Base-by-base conservation (phyloP, 2,113 vertebrate species). In the Hyperopisus bebe region DNA sequence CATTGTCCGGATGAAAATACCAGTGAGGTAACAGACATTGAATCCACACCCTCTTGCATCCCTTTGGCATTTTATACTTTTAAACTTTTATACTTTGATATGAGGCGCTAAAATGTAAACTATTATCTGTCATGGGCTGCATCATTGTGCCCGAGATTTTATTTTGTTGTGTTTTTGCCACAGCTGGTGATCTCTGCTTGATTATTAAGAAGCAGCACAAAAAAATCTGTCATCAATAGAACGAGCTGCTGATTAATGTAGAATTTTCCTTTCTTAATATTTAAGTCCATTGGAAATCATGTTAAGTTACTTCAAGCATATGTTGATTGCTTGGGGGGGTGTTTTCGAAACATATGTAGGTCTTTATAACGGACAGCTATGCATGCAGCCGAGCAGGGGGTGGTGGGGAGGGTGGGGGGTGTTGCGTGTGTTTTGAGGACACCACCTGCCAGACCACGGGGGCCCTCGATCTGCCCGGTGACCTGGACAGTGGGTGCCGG, bases 1-100 rank as follows among this genome's bases (percentile, higher is more conserved):
- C 89, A 88, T 88, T 90, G 91, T 92, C 91, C 92, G 91, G 90
- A 93, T 92, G 89, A 90, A 91, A 91, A 91, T 90, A 90, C 89
- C 90, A 42, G 90, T 91, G 86, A 85, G 47, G 83, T 11, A 7
- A n/a, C 46, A 11, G n/a, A 85, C 82, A 66, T 5, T 35, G 46
- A 19, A 42, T 35, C 80, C 35, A 42, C 10, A 24, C 51, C 48
- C 31, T 55, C 74, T 58, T 7, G 53, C 21, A n/a, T 31, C 21
- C 31, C 17, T 53, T 83, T 55, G 46, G 9, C 39, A 55, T 82
- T 55, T 83, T 53, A 83, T 55, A 44, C 53, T 77, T 74, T 77
- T 77, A 77, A 55, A 55, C 19, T 55, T 55, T 55, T 5, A 55
- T 35, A 39, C 35, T 39, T 80, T 42, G 35, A 70, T 31, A 31